A percentile compares a stretch with the other conserved stretches of the same genome.
Evolutionary conservation across 1,140 invertebrate genomes (phyloP).

Genomic region (Harlomillsia oculata): DNA sequence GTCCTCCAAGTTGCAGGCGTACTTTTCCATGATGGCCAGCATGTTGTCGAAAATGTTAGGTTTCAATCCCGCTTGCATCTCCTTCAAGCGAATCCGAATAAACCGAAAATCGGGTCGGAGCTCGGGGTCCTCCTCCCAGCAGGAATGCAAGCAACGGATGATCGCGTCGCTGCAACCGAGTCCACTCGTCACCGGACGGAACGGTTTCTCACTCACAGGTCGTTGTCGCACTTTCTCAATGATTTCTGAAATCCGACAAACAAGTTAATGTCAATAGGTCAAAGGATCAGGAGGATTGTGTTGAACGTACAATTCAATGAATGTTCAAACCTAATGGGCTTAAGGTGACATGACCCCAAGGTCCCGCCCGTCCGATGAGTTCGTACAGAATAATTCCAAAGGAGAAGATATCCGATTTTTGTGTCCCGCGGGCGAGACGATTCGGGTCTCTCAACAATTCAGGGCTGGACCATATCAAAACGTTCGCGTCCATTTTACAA

Average conservation of each 20-base stretch:
- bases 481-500: constrained; percentile 45
- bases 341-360: constrained; percentile 54
- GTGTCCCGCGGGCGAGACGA: constrained; percentile 49
- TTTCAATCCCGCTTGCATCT: constrained; percentile 68
- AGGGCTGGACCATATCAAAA: constrained; percentile 61
- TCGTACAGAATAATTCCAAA: constrained; percentile 63
- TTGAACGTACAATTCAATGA: no score
- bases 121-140: constrained; percentile 68
- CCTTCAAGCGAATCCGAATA: constrained; percentile 59
- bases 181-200: constrained; percentile 48
- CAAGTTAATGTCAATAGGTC: neutral
- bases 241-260: constrained; percentile 39
- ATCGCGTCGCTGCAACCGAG: constrained; percentile 52
- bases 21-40: constrained; percentile 77
- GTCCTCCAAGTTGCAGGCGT: constrained; percentile 70
- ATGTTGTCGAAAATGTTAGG: constrained; percentile 81
- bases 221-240: constrained; percentile 42
- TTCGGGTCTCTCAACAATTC: constrained; percentile 51
- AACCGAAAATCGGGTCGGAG: constrained; percentile 57
- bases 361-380: constrained; percentile 55
- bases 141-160: constrained; percentile 56
- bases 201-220: constrained; percentile 8
- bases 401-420: constrained; percentile 61
- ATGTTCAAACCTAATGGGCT: neutral
- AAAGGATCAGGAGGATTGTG: no score